Evolutionary conservation across 2,113 vertebrate genomes (phyloP).

Genomic region (Xyliphius kryptos): DNA sequence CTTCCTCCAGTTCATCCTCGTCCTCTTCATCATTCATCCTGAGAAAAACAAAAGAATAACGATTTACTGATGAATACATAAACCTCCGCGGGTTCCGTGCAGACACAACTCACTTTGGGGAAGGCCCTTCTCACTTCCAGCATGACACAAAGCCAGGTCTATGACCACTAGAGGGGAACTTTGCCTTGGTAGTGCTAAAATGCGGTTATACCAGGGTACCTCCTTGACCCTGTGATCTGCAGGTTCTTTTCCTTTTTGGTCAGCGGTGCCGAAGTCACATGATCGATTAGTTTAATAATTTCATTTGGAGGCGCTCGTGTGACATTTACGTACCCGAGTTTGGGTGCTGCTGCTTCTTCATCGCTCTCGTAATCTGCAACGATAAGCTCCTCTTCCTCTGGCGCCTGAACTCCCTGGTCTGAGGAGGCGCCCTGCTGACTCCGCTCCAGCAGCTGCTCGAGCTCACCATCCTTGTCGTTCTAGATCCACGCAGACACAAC

Average conservation of each 20-base stretch:
- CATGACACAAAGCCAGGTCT: neutral
- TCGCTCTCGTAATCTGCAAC: constrained; percentile 91
- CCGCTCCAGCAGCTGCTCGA: constrained; percentile 70
- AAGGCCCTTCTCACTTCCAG: too few species aligned
- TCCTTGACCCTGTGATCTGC: too few species aligned
- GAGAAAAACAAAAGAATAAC: neutral
- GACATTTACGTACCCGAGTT: constrained; percentile 47
- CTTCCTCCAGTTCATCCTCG: constrained; percentile 81
- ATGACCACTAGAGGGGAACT: neutral
- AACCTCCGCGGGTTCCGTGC: too few species aligned
- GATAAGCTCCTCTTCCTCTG: constrained; percentile 78
- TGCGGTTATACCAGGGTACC: too few species aligned
- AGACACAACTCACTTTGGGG: too few species aligned
- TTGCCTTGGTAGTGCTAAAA: too few species aligned
- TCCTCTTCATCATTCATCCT: constrained; percentile 60
- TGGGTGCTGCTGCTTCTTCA: constrained; percentile 70
- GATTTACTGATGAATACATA: too few species aligned
- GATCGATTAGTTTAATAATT: too few species aligned
- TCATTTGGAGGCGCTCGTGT: too few species aligned
- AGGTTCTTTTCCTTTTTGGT: too few species aligned
- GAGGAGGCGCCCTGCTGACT: constrained; percentile 57
- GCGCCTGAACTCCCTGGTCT: constrained; percentile 51
- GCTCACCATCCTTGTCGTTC: constrained; percentile 77
- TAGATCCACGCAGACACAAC: constrained; percentile 42
- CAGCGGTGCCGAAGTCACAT: too few species aligned